Evolutionary conservation across 2,113 vertebrate genomes (phyloP), one percentile per base, ranked within the genome.

Genomic region (Anser cygnoides): DNA sequence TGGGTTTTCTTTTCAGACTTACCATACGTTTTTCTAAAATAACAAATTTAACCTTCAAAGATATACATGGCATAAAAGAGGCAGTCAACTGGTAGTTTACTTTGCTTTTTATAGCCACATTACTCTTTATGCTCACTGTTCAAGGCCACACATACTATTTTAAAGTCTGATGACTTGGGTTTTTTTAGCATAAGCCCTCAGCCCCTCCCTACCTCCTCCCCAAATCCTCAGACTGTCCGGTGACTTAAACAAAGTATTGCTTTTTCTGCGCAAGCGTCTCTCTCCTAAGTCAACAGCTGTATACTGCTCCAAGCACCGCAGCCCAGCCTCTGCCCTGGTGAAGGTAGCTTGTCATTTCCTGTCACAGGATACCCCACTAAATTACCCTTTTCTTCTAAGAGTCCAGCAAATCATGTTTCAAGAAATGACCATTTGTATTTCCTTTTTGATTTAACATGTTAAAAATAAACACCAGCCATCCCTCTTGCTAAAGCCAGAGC

Each of bases 151-250:
- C 80, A 92, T 87, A 95, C 97, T 98, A 97, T 98, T 98, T 97
- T 90, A 96, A 97, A 98, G 96, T 50, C 85, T 96, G 95, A 98
- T 98, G 98, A 97, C 96, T 98, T 96, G 72, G 90, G 95, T 85
- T 84, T 84, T 98, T 98, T 97, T 54, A 87, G 95, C 78, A 75
- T 59, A 92, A 95, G 94, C 81, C 83, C 79, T 89, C 79, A 92
- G 87, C 92, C 96, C 93, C 97, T 98, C 97, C 97, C 96, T 94
- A 57, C 58, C 76, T 90, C 65, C 92, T 95, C 89, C 93, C 73
- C 95, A 84, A 83, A 97, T 96, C 93, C 97, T 97, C 96, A 95
- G 86, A 61, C 97, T 96, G 96, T 92, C 97, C 88, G 74, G 96
- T 97, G 92, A 70, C 95, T 97, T 78, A 67, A 95, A 94, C 97